These are phyloP conservation scores for Drosophila conformis DNA, from an alignment of 2,888 invertebrate genomes.

Conservation along the genomic window DNA sequence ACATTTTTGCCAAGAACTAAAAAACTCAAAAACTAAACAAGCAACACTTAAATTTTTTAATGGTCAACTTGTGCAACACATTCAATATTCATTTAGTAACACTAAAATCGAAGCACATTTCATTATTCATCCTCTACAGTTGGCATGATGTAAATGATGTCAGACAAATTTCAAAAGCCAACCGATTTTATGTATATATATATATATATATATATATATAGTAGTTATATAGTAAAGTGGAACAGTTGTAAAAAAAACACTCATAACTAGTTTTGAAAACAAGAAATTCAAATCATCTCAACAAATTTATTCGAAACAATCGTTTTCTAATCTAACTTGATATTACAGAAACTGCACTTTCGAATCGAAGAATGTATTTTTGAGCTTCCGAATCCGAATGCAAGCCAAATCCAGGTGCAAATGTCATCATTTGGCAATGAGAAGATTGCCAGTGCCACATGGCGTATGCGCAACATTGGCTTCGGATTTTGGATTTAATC, in stretches of 20 bases:
- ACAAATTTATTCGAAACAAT: background rate
- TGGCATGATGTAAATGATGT: too few species aligned
- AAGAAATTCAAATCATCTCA: too few species aligned
- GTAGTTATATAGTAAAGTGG: too few species aligned
- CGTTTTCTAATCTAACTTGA: conserved; percentile 18
- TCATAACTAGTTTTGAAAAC: too few species aligned
- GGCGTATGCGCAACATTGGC: conserved; percentile 10
- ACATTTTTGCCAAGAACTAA: background rate
- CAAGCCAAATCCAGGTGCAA: conserved; percentile 7
- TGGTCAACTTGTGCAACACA: background rate
- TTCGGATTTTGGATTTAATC: background rate
- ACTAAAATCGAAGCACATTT: background rate
- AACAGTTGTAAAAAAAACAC: too few species aligned
- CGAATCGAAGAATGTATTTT: background rate
- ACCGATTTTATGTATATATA: background rate
- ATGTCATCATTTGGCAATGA: conserved; percentile 7
- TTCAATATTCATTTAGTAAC: background rate
- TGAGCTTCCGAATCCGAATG: background rate
- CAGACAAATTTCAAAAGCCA: too few species aligned
- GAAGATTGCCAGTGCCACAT: background rate
- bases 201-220: background rate
- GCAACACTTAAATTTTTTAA: background rate
- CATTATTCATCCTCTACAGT: background rate
- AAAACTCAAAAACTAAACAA: background rate
- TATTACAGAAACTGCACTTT: conserved; percentile 14